Conservation (phyloP, 1,140 invertebrate genomes). For the Meloidogyne chitwoodi region DNA sequence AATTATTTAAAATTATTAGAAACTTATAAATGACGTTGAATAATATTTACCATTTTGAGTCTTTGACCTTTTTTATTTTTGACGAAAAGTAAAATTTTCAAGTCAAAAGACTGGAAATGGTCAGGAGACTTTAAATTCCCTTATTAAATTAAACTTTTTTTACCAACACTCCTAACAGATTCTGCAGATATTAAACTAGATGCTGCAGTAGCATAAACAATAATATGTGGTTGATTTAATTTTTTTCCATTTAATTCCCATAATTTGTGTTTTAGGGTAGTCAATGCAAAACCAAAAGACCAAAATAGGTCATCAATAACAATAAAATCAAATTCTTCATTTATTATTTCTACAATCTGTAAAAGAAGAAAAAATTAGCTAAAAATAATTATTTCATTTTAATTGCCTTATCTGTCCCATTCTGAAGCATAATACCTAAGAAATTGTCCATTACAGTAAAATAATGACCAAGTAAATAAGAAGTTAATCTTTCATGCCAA, state of each 20-base stretch:
- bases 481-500: constrained; percentile 5
- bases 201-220: constrained; percentile 13
- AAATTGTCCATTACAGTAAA: background rate
- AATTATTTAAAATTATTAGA: background rate
- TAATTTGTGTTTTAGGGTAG: background rate
- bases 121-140: no score
- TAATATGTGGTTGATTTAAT: background rate
- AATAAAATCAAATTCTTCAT: constrained; percentile 20
- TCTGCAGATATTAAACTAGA: constrained; percentile 4
- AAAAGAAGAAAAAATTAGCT: background rate
- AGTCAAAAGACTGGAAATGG: no score
- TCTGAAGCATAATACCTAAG: background rate
- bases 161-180: background rate
- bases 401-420: background rate
- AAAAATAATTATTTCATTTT: no score
- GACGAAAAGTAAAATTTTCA: no score
- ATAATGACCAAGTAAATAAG: background rate
- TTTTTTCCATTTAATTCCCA: background rate
- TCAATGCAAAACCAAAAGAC: constrained; percentile 10
- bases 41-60: no score
- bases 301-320: constrained; percentile 23
- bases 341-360: constrained; percentile 1
- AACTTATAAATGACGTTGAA: no score
- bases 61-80: no score
- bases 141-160: background rate